These are phyloP conservation scores for Vicugna pacos DNA, from an alignment of 2,113 vertebrate species.

Conservation along the genomic window DNA sequence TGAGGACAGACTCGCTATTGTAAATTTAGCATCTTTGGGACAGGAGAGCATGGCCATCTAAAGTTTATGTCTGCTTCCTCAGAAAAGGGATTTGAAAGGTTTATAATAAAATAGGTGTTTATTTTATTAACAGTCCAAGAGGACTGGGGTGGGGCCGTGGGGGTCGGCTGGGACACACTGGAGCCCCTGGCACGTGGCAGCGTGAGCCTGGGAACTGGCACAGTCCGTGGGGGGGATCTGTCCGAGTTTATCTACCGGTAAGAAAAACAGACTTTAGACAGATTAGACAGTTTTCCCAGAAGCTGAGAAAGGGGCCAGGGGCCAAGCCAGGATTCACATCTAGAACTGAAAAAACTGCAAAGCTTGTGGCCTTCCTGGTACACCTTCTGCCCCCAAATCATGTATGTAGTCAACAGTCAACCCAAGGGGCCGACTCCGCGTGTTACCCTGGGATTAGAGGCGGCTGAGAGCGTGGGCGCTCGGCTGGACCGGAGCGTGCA, in stretches of 20 bases:
- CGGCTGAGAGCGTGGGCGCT: rapidly evolving
- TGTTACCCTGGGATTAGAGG: rapidly evolving
- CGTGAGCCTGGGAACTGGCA: neutral
- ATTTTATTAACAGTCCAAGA: neutral
- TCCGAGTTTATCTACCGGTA: neutral
- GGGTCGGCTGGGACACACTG: rapidly evolving
- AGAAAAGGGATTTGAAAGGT: neutral
- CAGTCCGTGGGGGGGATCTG: rapidly evolving
- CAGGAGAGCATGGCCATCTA: rapidly evolving
- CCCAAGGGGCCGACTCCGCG: rapidly evolving
- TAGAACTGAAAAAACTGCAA: neutral
- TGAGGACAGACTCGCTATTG: rapidly evolving
- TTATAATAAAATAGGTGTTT: neutral
- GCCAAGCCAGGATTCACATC: neutral
- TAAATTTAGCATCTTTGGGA: too few species aligned
- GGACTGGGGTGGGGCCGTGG: neutral
- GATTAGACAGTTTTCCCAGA: neutral
- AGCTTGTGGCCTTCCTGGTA: too few species aligned
- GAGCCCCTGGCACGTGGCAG: rapidly evolving
- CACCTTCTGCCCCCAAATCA: neutral
- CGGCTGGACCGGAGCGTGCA: too few species aligned
- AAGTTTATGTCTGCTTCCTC: neutral
- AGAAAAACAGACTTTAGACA: neutral
- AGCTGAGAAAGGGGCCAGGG: rapidly evolving
- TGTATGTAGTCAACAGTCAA: rapidly evolving